Evolutionary conservation across 2,888 invertebrate species (phyloP).

Genomic region (Brachylomia viminalis): DNA sequence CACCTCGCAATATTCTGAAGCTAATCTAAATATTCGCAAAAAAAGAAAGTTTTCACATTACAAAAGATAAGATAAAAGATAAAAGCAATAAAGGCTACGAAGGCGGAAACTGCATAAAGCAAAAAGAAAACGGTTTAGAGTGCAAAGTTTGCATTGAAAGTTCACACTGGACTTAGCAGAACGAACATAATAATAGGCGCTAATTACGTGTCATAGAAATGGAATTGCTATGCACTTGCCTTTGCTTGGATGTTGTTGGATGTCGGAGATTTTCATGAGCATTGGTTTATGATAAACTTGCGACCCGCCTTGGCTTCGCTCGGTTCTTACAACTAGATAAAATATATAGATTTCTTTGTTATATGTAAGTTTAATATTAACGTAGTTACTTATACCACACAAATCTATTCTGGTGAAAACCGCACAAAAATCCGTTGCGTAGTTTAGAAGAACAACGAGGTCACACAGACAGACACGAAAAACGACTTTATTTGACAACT

Average conservation of each 20-base stretch:
- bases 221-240: slow-evolving; percentile 36
- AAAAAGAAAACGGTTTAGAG: slow-evolving; percentile 74
- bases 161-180: slow-evolving; percentile 72
- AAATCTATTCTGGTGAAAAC: not conserved
- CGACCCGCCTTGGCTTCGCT: not conserved
- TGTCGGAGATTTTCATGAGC: not conserved
- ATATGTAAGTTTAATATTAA: not conserved
- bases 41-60: slow-evolving; percentile 69
- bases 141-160: slow-evolving; percentile 75
- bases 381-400: not conserved
- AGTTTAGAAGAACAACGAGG: too few species aligned
- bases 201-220: slow-evolving; percentile 69
- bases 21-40: slow-evolving; percentile 61
- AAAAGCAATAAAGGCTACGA: slow-evolving; percentile 70
- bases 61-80: slow-evolving; percentile 70
- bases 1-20: slow-evolving; percentile 40
- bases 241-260: not conserved
- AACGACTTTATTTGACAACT: not conserved
- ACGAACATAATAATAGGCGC: slow-evolving; percentile 71
- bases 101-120: slow-evolving; percentile 72
- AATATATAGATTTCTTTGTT: not conserved
- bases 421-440: too few species aligned
- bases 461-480: not conserved
- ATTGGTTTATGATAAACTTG: not conserved
- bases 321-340: not conserved